phyloP scores from a whole-genome alignment of 2,888 invertebrate species.

The Pristionchus fissidentatus region DNA sequence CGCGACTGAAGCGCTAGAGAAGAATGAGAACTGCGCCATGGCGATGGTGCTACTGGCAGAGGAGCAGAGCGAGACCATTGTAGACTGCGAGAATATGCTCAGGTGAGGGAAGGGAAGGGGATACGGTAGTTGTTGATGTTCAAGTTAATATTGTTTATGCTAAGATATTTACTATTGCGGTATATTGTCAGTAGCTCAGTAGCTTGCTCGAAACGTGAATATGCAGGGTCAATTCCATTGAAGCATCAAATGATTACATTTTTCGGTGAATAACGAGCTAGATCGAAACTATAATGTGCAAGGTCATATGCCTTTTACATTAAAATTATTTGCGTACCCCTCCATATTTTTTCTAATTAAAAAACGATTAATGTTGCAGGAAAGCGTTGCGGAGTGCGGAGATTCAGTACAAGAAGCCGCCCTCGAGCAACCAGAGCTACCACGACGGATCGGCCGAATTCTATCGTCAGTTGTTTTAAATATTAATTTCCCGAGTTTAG shows the following conservation, averaged over 20 bases:
- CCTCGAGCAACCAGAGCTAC: neutral
- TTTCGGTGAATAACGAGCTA: neutral
- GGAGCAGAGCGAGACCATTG: slow-evolving; percentile 93
- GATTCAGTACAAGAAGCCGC: slow-evolving; percentile 83
- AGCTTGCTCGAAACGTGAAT: too few species aligned
- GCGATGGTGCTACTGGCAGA: slow-evolving; percentile 95
- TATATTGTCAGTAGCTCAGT: too few species aligned
- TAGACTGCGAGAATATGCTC: slow-evolving; percentile 79
- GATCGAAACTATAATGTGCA: neutral
- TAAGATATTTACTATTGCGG: neutral
- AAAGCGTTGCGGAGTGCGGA: slow-evolving; percentile 89
- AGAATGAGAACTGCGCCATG: slow-evolving; percentile 84
- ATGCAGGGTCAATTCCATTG: too few species aligned
- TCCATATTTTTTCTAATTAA: neutral
- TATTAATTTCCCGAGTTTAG: neutral
- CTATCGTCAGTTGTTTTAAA: slow-evolving; percentile 5
- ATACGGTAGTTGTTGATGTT: neutral
- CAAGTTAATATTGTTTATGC: neutral
- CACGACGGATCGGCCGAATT: slow-evolving; percentile 32
- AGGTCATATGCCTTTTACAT: neutral
- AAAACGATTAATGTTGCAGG: too few species aligned
- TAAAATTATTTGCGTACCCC: neutral
- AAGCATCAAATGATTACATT: neutral
- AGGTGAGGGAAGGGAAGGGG: slow-evolving; percentile 53
- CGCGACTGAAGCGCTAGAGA: slow-evolving; percentile 44